Conservation (phyloP, 2,797 vertebrate species). For the Odontamblyopus rebecca region DNA sequence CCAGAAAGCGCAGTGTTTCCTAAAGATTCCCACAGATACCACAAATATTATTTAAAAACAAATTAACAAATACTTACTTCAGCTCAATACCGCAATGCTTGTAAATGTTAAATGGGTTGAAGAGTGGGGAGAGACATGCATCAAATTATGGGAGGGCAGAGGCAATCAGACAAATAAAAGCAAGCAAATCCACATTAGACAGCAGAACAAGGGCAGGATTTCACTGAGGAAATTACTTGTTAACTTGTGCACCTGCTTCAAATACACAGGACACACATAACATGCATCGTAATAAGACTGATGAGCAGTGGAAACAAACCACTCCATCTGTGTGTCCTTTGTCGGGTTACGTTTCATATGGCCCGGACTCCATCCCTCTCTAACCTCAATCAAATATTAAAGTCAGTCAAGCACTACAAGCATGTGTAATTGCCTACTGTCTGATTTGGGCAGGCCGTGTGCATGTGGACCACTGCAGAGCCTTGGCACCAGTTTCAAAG, state of each 20-base stretch:
- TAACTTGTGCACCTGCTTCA: not conserved
- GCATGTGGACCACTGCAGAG: not conserved
- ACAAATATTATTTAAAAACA: not conserved
- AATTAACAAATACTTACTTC: not conserved
- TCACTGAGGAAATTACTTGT: not conserved
- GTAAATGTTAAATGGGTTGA: not conserved
- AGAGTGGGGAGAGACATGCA: not conserved
- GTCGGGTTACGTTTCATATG: constrained; percentile 43
- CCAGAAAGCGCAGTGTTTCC: no score
- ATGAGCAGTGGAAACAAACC: constrained; percentile 4
- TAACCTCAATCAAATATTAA: constrained; percentile 66
- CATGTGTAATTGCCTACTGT: constrained; percentile 50
- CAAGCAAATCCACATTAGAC: not conserved
- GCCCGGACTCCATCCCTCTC: constrained; percentile 46
- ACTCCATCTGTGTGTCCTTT: constrained; percentile 30
- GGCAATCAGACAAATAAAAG: not conserved
- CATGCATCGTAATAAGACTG: not conserved
- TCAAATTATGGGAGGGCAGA: not conserved
- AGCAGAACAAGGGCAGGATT: not conserved
- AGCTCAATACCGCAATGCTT: not conserved
- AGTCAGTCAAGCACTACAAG: constrained; percentile 53
- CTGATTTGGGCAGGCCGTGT: constrained; percentile 31
- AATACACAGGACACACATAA: not conserved
- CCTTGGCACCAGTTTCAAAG: constrained; percentile 48
- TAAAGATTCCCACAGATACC: not conserved